Conservation (phyloP, 1,140 invertebrate species). For the Asobara japonica region DNA sequence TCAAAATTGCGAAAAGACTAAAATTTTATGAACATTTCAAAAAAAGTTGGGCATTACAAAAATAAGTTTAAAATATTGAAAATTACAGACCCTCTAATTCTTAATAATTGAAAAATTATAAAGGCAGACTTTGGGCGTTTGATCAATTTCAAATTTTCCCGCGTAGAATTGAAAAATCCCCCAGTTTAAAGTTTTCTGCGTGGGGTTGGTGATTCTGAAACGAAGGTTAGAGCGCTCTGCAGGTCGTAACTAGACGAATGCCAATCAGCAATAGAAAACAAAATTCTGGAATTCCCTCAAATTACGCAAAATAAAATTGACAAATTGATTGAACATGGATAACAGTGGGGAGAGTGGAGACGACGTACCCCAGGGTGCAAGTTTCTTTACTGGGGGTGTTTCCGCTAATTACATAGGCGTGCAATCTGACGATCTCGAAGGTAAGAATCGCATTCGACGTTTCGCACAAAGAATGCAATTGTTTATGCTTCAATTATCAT, state of each 20-base stretch:
- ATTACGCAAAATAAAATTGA: neutral
- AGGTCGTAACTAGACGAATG: neutral
- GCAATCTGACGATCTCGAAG: slow-evolving; percentile 66
- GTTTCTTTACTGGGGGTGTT: slow-evolving; percentile 57
- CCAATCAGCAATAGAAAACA: neutral
- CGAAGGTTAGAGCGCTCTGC: neutral
- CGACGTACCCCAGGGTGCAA: slow-evolving; percentile 56
- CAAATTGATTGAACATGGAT: slow-evolving; percentile 58
- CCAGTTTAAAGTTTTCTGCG: too few relatives aligned
- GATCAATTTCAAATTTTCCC: too few relatives aligned
- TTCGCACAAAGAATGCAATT: slow-evolving; percentile 26
- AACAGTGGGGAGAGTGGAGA: slow-evolving; percentile 68
- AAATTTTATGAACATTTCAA: too few relatives aligned
- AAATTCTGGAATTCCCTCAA: neutral
- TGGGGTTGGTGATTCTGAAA: neutral
- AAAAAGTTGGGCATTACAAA: neutral
- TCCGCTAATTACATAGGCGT: slow-evolving; percentile 60
- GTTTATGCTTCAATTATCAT: slow-evolving; percentile 16
- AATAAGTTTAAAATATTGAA: neutral
- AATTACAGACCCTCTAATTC: too few relatives aligned
- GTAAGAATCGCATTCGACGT: slow-evolving; percentile 43
- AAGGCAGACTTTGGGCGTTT: too few relatives aligned
- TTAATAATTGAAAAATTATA: too few relatives aligned
- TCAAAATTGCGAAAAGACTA: too few relatives aligned
- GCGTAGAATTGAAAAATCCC: too few relatives aligned